Conservation (phyloP, 1,140 invertebrate genomes). For the Bombus confusus region DNA sequence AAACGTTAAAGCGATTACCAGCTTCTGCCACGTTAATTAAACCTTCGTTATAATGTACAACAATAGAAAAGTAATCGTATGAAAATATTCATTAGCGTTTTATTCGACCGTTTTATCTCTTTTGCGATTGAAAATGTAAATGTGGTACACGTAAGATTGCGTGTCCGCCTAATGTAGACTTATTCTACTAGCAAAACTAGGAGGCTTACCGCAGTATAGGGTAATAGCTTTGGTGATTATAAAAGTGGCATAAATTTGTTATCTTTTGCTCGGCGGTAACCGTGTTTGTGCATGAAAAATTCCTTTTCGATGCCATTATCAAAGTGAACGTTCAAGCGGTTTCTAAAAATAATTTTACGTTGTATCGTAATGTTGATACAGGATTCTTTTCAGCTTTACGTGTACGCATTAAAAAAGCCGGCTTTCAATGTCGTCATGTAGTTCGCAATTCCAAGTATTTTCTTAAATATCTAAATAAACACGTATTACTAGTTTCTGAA, state of each 20-base stretch:
- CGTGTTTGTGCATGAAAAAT: not conserved
- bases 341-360: not conserved
- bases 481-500: too few species aligned
- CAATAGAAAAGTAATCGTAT: not conserved
- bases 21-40: slow-evolving; percentile 28
- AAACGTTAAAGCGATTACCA: slow-evolving; percentile 13
- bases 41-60: not conserved
- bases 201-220: not conserved
- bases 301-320: not conserved
- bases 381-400: not conserved
- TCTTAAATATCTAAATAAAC: too few species aligned
- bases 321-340: too few species aligned
- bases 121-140: not conserved
- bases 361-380: not conserved
- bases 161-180: not conserved
- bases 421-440: too few species aligned
- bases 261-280: not conserved
- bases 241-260: not conserved
- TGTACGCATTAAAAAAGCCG: too few species aligned
- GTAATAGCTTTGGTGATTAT: not conserved
- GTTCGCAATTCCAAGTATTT: too few species aligned
- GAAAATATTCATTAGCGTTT: not conserved
- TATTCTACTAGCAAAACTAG: not conserved
- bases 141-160: not conserved
- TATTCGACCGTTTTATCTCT: too few species aligned